Conservation (phyloP, 2,888 invertebrate genomes). For the Oxyteleia sp. region DNA sequence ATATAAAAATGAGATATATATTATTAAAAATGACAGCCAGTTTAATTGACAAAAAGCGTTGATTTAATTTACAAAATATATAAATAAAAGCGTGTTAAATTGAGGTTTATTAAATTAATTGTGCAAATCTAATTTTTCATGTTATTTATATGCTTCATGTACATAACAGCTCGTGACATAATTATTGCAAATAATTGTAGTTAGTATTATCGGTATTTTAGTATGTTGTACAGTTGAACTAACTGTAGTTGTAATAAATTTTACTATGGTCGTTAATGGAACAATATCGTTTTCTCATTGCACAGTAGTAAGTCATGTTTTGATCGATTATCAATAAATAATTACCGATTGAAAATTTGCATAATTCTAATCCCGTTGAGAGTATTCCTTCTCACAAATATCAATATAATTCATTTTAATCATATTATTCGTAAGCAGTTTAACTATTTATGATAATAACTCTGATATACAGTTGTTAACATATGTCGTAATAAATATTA, state of each 20-base stretch:
- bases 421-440: slow-evolving; percentile 6
- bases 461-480: slow-evolving; percentile 30
- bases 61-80: too few relatives aligned
- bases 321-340: neutral
- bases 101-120: too few relatives aligned
- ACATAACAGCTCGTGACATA: too few relatives aligned
- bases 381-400: neutral
- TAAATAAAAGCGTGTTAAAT: too few relatives aligned
- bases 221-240: neutral
- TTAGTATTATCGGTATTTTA: neutral
- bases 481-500: slow-evolving; percentile 42
- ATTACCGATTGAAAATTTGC: neutral
- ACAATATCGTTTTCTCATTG: slow-evolving; percentile 7
- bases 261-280: neutral
- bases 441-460: slow-evolving; percentile 37
- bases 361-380: neutral
- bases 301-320: neutral
- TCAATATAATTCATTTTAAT: slow-evolving; percentile 15
- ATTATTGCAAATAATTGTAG: neutral
- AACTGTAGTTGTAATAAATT: neutral
- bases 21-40: too few relatives aligned
- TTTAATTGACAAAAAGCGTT: too few relatives aligned
- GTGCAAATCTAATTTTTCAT: too few relatives aligned
- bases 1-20: too few relatives aligned
- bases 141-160: too few relatives aligned